phyloP scores from a whole-genome alignment of 2,888 invertebrate genomes.

The Rosalia funebris region DNA sequence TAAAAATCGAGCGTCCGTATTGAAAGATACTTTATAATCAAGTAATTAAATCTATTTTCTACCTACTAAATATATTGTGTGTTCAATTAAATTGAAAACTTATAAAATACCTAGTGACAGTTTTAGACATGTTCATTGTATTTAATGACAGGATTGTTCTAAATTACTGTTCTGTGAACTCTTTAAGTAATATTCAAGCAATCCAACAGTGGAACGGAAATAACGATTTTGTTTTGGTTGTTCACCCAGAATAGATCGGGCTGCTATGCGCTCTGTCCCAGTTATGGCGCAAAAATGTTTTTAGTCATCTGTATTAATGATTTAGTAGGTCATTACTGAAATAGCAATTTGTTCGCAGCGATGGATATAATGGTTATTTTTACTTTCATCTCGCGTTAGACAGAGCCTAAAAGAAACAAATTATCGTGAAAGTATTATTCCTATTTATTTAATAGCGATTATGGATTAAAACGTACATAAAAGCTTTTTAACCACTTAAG shows the following conservation, averaged over 20 bases:
- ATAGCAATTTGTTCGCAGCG: background rate
- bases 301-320: constrained; percentile 2
- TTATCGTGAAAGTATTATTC: constrained; percentile 9
- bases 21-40: no score
- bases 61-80: no score
- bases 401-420: background rate
- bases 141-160: no score
- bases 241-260: background rate
- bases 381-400: constrained; percentile 9
- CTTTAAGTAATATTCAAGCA: no score
- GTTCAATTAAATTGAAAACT: no score
- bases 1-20: no score
- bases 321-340: constrained; percentile 12
- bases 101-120: no score
- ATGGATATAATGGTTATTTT: background rate
- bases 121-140: no score
- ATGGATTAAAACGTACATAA: background rate
- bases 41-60: no score
- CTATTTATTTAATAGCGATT: background rate
- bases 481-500: background rate
- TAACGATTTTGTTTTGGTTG: background rate
- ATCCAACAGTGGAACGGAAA: background rate
- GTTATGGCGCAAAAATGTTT: background rate
- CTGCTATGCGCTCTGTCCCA: background rate
- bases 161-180: no score